A percentile compares a stretch with the other conserved stretches of the same genome.
Conservation (phyloP, 2,797 vertebrate species). For the Myotis daubentonii region DNA sequence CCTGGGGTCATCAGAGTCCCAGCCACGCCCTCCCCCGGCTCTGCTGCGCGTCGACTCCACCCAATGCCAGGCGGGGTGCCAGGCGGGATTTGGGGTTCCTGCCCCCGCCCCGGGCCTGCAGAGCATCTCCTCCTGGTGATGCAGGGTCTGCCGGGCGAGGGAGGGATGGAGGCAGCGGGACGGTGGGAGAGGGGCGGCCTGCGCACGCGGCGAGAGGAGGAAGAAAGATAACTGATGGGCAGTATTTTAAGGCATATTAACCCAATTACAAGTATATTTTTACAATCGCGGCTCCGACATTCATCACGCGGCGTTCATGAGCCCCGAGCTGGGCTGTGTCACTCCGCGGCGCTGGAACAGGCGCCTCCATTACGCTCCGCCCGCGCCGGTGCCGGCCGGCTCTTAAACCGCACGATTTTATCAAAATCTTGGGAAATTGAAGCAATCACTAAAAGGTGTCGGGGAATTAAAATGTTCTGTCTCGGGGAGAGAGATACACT, state of each 20-base stretch:
- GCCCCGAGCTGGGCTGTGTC: slow-evolving; percentile 91
- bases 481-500: slow-evolving; percentile 92
- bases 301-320: slow-evolving; percentile 93
- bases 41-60: background rate
- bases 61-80: background rate
- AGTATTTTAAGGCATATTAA: slow-evolving; percentile 99
- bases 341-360: slow-evolving; percentile 87
- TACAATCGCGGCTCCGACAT: slow-evolving; percentile 92
- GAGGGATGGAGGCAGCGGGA: slow-evolving; percentile 42
- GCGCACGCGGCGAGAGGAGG: slow-evolving; percentile 80
- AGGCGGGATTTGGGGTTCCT: fast-evolving
- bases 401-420: slow-evolving; percentile 94
- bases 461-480: slow-evolving; percentile 95
- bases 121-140: fast-evolving
- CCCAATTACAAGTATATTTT: slow-evolving; percentile 99
- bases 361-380: slow-evolving; percentile 90
- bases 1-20: fast-evolving
- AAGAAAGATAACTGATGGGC: slow-evolving; percentile 94
- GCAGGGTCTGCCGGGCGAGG: background rate
- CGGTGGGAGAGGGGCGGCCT: slow-evolving; percentile 77
- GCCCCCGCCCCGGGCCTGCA: background rate
- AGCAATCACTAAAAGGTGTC: slow-evolving; percentile 95
- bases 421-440: slow-evolving; percentile 97
- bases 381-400: slow-evolving; percentile 87
- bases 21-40: fast-evolving